phyloP scores from a whole-genome alignment of 1,140 invertebrate species.

The Asobara japonica region DNA sequence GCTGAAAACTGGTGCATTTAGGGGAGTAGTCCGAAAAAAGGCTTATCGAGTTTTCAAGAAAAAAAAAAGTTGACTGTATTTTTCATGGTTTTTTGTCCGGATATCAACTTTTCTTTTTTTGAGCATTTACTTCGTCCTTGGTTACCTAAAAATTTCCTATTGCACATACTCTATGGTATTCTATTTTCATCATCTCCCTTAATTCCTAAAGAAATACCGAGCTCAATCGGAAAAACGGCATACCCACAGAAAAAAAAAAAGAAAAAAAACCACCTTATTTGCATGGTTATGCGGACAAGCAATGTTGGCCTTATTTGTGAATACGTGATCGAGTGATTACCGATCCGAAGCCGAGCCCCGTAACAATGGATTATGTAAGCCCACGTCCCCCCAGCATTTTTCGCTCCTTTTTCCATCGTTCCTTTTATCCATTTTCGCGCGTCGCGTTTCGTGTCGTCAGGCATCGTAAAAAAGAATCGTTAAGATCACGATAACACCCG shows the following conservation, averaged over 20 bases:
- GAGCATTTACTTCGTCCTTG: too few species aligned
- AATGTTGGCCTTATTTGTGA: background rate
- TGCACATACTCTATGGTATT: too few species aligned
- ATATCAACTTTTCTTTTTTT: too few species aligned
- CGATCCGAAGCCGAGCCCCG: conserved; percentile 20
- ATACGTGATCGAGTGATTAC: conserved; percentile 26
- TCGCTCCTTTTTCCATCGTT: background rate
- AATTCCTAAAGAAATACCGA: background rate
- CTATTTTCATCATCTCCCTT: too few species aligned
- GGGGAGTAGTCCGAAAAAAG: background rate
- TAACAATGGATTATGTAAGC: conserved; percentile 34
- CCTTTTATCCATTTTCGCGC: conserved; percentile 15
- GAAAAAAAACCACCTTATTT: background rate
- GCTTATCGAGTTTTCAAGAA: too few species aligned
- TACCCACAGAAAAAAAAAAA: background rate
- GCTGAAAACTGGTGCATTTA: conserved; percentile 20
- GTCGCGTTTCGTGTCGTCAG: conserved; percentile 8
- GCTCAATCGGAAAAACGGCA: background rate
- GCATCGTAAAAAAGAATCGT: conserved; percentile 32
- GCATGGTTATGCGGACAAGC: conserved; percentile 2
- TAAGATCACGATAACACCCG: conserved; percentile 18
- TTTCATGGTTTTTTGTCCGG: too few species aligned
- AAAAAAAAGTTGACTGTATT: too few species aligned
- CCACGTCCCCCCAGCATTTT: background rate
- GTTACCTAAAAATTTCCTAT: too few species aligned